Base-by-base conservation (phyloP, 1,140 invertebrate species). In the Conus ventricosus region DNA sequence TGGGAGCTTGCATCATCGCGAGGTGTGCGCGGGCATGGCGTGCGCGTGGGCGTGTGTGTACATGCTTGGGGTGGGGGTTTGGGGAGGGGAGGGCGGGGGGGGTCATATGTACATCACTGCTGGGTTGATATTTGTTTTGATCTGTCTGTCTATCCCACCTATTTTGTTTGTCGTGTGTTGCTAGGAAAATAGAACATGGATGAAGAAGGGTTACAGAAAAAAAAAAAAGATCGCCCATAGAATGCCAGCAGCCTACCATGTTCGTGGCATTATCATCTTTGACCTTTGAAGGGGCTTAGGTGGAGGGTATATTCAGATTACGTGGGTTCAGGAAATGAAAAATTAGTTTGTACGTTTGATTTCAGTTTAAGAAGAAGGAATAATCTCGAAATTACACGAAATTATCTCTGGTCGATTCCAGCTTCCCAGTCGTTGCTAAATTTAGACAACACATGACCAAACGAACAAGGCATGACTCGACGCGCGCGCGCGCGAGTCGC, bases 1-100 rank as follows among this genome's bases (percentile, higher is more conserved):
- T 8, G 10, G 23, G 25, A n/a, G 27, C 85, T 87, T 87, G 85
- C 85, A 87, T 87, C 85, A 87, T 57, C 85, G 54, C 53, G 85
- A 23, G 51, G 11, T 25, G 20, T 25, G 84, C 84, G 60, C 60
- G 84, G 63, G 63, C 39, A 71, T 25, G 27, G 53, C n/a, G 85
- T 27, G 84, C 17, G 71, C 11, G 84, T 54, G 67, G 60, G 60
- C 15, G 67, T 85, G 39, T 27, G 60, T 53, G 84, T 53, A n/a
- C 25, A 51, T 75, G 25, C 39, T 39, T 39, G 39, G 39, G 39
- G 39, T 39, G 39, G 39, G 39, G n/a, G 71, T 6, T 0, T 63
- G 51, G 27, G 5, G 60, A 1, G 27, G 54, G 51, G 67, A 4
- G 4, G 67, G 60, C 11, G 60, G 67, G 20, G 10, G 10, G 11